Conservation (phyloP, 2,113 vertebrate genomes). For the Uria aalge region DNA sequence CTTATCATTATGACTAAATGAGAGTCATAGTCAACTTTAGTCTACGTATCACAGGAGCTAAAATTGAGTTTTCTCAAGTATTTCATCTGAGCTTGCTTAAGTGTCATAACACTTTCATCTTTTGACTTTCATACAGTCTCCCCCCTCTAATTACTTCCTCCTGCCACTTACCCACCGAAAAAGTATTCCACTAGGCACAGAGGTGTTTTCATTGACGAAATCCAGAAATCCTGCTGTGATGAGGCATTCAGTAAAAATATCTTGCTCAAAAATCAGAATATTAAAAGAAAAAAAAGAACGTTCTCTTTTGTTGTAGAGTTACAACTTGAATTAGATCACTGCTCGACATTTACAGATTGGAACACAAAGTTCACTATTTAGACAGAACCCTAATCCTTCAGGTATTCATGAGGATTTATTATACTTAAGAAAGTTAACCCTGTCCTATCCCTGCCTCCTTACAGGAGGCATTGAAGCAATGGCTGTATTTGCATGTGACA, state of each 20-base stretch:
- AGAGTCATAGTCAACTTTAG: conserved; percentile 30
- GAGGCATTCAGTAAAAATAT: neutral
- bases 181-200: neutral
- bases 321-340: neutral
- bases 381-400: neutral
- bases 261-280: neutral
- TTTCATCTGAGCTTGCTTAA: conserved; percentile 40
- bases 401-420: neutral
- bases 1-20: conserved; percentile 16
- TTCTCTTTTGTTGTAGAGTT: neutral
- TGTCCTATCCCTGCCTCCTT: neutral
- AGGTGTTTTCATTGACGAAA: conserved; percentile 37
- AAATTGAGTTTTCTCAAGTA: conserved; percentile 41
- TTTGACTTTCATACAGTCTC: neutral
- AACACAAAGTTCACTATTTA: neutral
- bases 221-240: neutral
- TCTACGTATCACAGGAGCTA: conserved; percentile 3
- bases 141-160: neutral
- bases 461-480: neutral
- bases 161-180: neutral
- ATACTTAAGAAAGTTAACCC: neutral
- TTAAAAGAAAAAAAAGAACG: neutral
- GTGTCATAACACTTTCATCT: conserved; percentile 46
- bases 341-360: neutral
- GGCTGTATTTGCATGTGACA: neutral